Base-by-base conservation (phyloP, 1,140 invertebrate genomes). In the Muscidifurax raptorellus region DNA sequence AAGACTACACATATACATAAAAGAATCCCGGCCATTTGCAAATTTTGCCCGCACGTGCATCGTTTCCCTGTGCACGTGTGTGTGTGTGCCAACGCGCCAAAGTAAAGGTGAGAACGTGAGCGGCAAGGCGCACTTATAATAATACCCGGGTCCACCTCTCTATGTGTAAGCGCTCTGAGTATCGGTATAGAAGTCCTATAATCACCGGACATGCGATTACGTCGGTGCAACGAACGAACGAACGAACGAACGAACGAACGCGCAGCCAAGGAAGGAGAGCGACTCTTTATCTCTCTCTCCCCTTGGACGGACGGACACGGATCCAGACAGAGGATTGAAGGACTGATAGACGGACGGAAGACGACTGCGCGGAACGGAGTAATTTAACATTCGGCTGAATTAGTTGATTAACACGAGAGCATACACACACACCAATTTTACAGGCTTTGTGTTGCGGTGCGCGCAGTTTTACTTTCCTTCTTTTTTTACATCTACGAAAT, bases 371-470 rank as follows among this genome's bases (percentile, higher is more conserved):
- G 74, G 79, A 82, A 88, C 86, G 86, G 83, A 87, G 86, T 86
- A 89, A 90, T 89, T 90, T 90, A 90, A 89, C 87, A 89, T 90
- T 91, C 85, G 87, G 82, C 86, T 82, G 87, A 90, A 90, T 90
- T 90, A 90, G 87, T 91, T 89, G 89, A 90, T 91, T 90, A 90
- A 88, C 86, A 22, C 77, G 85, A 67, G 28, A 66, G 69, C n/a
- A 80, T 72, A 25, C 82, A 66, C 32, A 77, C 82, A 83, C 84
- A 84, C 83, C 86, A 87, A 75, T 77, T 77, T 47, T 18, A 12
- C 75, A 27, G 25, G 47, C 25, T 59, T 27, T 44, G 5, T 77
- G 5, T 77, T 30, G 18, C 32, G 69, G 27, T 13, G 27, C 4
- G 28, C 12, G 1, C 69, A n/a, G n/a, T n/a, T n/a, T n/a, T 27